Conservation (phyloP, 2,797 vertebrate species). For the Synanceia verrucosa region DNA sequence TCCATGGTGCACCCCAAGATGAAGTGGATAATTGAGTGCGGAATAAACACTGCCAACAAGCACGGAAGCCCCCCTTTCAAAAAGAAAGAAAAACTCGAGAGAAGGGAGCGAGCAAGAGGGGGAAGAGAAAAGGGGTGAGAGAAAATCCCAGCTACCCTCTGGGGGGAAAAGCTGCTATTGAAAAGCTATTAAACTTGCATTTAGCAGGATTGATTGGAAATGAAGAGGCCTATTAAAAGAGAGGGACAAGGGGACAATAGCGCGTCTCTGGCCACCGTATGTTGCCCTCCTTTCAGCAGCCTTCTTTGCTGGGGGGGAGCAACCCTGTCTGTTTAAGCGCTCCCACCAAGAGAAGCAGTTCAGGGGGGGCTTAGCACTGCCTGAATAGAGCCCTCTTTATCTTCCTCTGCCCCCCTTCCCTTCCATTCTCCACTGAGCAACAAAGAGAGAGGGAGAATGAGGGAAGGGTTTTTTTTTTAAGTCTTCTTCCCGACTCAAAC, state of each 20-base stretch:
- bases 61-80: constrained; percentile 65
- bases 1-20: constrained; percentile 70
- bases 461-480: constrained; percentile 63
- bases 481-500: constrained; percentile 56
- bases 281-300: constrained; percentile 83
- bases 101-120: constrained; percentile 58
- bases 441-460: constrained; percentile 79
- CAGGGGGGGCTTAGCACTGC: constrained; percentile 69
- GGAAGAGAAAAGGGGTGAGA: constrained; percentile 60
- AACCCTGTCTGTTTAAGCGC: constrained; percentile 84
- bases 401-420: constrained; percentile 72
- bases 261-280: constrained; percentile 85
- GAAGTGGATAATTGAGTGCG: constrained; percentile 87
- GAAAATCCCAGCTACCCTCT: constrained; percentile 82
- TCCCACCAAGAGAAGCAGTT: constrained; percentile 81
- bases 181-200: constrained; percentile 90
- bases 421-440: constrained; percentile 80
- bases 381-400: constrained; percentile 85
- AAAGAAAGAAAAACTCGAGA: constrained; percentile 56
- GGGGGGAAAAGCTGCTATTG: constrained; percentile 84
- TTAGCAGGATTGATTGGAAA: constrained; percentile 90
- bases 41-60: constrained; percentile 83
- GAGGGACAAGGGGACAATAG: constrained; percentile 86
- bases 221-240: constrained; percentile 88
- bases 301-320: constrained; percentile 67